phyloP scores from a whole-genome alignment of 2,797 vertebrate species.

The Heterohyrax brucei region DNA sequence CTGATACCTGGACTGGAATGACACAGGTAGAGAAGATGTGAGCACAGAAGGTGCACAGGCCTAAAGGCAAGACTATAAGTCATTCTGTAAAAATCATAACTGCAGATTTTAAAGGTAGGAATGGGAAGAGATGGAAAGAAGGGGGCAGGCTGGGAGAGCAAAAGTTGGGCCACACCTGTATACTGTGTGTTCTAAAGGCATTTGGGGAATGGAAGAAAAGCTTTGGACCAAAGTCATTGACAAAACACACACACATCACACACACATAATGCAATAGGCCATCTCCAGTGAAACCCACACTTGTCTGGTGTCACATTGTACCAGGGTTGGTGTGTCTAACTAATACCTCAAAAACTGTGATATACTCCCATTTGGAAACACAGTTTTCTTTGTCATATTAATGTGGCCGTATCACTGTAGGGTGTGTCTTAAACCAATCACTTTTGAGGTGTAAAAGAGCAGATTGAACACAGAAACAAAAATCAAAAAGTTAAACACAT shows the following conservation, averaged over 20 bases:
- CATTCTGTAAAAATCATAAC: background rate
- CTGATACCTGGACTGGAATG: background rate
- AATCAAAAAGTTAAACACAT: background rate
- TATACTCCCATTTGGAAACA: background rate
- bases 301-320: background rate
- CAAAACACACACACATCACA: background rate
- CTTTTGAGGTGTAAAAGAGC: no score
- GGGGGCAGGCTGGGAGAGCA: background rate
- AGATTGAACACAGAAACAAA: background rate
- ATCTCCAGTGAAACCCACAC: background rate
- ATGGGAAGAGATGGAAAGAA: background rate
- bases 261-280: background rate
- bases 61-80: background rate
- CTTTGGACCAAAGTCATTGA: background rate
- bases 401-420: no score
- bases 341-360: background rate
- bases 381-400: background rate
- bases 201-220: rapidly evolving
- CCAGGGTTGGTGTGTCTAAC: background rate
- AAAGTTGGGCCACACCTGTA: background rate
- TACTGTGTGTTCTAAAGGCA: background rate
- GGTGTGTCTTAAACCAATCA: no score
- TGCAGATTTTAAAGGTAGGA: no score
- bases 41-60: background rate
- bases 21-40: background rate